phyloP scores from a whole-genome alignment of 2,888 invertebrate species.

The Pyrrhia umbra region DNA sequence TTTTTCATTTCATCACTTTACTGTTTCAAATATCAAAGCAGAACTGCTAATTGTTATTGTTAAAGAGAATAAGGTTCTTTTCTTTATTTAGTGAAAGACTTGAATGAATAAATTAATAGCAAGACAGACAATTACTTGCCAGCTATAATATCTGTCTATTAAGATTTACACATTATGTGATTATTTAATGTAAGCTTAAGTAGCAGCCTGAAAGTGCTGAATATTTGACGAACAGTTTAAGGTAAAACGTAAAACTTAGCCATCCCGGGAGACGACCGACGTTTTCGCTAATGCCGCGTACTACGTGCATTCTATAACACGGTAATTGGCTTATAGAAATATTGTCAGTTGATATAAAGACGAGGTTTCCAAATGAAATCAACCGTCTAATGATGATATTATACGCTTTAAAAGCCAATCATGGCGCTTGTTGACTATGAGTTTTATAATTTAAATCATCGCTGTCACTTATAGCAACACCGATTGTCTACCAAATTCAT shows the following conservation, averaged over 20 bases:
- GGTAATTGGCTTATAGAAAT: neutral
- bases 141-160: neutral
- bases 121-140: no score
- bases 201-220: neutral
- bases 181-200: neutral
- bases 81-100: no score
- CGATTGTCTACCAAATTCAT: neutral
- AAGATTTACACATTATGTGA: neutral
- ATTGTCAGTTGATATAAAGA: no score
- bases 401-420: neutral
- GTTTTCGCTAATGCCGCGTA: neutral
- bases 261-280: neutral
- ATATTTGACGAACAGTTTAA: neutral
- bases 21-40: no score
- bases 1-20: no score
- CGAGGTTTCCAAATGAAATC: no score
- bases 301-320: neutral
- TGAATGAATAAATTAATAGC: no score
- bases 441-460: neutral
- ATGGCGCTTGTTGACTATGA: neutral
- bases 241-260: neutral
- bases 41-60: no score
- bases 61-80: no score
- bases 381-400: neutral
- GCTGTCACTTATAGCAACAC: constrained; percentile 12